Conservation (phyloP, 2,888 invertebrate genomes). For the Heliconius sara region DNA sequence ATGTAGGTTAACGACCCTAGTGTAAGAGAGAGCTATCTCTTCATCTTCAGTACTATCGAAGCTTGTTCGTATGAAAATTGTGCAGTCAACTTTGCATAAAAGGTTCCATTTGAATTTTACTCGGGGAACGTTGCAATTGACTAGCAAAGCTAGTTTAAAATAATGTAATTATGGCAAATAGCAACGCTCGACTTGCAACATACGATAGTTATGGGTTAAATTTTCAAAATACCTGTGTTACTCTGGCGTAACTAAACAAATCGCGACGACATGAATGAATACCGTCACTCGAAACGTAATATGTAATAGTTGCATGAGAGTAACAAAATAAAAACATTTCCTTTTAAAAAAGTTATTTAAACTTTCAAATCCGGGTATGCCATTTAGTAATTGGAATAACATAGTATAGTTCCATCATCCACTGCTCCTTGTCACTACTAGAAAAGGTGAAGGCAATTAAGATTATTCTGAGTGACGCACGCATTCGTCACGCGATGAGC, state of each 20-base stretch:
- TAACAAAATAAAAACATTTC: too few species aligned
- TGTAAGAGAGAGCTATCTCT: constrained; percentile 29
- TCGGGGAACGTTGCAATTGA: not conserved
- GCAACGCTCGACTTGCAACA: not conserved
- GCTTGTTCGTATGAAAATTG: constrained; percentile 17
- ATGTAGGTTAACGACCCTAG: constrained; percentile 45
- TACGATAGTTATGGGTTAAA: not conserved
- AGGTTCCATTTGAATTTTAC: not conserved
- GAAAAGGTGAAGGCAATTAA: constrained; percentile 24
- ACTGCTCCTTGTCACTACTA: constrained; percentile 6
- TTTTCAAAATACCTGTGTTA: not conserved
- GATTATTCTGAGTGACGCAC: constrained; percentile 31
- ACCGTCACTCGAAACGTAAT: not conserved
- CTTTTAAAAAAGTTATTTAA: too few species aligned
- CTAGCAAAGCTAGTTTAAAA: not conserved
- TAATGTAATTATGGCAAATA: not conserved
- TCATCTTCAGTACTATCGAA: constrained; percentile 8
- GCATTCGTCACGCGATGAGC: constrained; percentile 27
- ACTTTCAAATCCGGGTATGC: not conserved
- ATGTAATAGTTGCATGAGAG: too few species aligned
- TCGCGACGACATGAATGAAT: not conserved
- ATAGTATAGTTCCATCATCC: constrained; percentile 9
- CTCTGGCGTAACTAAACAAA: too few species aligned
- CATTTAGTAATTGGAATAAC: constrained; percentile 2
- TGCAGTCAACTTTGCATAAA: constrained; percentile 20